Conservation (phyloP, 1,140 invertebrate genomes). For the Nymphalis io region DNA sequence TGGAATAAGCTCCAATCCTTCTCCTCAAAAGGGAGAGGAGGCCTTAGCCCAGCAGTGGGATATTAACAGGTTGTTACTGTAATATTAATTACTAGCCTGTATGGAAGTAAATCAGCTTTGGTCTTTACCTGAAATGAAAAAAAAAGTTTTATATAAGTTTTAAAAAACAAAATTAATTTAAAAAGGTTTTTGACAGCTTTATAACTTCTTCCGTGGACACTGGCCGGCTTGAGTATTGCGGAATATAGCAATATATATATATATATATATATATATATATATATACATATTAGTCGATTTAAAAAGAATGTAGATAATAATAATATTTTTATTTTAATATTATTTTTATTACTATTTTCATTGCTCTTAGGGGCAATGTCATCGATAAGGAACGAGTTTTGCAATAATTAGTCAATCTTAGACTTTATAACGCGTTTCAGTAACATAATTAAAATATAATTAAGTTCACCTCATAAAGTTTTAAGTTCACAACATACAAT, state of each 20-base stretch:
- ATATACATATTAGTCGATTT: background rate
- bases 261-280: background rate
- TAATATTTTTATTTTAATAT: too few relatives aligned
- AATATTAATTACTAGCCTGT: background rate
- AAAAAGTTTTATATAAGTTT: background rate
- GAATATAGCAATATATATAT: slow-evolving; percentile 12
- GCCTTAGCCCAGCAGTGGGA: too few relatives aligned
- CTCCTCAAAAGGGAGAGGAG: too few relatives aligned
- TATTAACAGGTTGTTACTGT: too few relatives aligned
- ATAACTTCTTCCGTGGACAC: slow-evolving; percentile 60
- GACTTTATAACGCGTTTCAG: background rate
- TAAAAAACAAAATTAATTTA: background rate
- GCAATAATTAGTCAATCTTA: background rate
- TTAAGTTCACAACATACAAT: background rate
- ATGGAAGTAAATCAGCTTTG: background rate
- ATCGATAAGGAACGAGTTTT: too few relatives aligned
- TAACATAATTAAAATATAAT: slow-evolving; percentile 1
- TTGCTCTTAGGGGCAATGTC: background rate
- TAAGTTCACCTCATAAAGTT: background rate
- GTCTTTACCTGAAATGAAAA: slow-evolving; percentile 26
- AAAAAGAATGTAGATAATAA: too few relatives aligned
- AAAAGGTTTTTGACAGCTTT: slow-evolving; percentile 35
- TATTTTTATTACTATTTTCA: too few relatives aligned
- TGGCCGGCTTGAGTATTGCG: slow-evolving; percentile 31
- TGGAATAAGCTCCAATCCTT: too few relatives aligned